A percentile compares a stretch with the other conserved stretches of the same genome.
phyloP scores from a whole-genome alignment of 2,888 invertebrate species.

The Eilema caniola region DNA sequence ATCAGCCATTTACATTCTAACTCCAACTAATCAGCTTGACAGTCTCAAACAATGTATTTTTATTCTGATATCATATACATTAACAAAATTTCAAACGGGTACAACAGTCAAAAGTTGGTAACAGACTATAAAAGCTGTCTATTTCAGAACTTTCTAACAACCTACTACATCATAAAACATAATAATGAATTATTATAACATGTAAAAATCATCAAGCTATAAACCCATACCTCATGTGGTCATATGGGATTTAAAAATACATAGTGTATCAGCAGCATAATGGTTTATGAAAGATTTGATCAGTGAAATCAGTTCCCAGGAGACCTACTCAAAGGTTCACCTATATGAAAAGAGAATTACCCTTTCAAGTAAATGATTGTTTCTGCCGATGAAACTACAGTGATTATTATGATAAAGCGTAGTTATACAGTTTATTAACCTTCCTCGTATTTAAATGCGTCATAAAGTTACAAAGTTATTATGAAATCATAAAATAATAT shows the following conservation, averaged over 20 bases:
- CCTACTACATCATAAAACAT: background rate
- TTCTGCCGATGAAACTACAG: background rate
- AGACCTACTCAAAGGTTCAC: background rate
- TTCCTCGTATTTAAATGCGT: no score
- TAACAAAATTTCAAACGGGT: no score
- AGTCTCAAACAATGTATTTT: no score
- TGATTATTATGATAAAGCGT: no score
- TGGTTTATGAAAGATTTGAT: background rate
- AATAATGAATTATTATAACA: background rate
- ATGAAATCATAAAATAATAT: no score
- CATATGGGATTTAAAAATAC: conserved; percentile 45
- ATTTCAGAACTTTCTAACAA: background rate
- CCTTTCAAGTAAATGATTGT: background rate
- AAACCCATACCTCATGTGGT: conserved; percentile 26
- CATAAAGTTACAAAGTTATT: no score
- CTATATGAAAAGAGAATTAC: no score
- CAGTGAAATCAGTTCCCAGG: background rate
- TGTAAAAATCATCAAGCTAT: background rate
- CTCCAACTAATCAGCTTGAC: no score
- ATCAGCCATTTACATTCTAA: background rate
- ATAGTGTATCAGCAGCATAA: conserved; percentile 47
- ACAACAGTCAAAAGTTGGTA: no score
- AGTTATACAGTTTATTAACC: no score
- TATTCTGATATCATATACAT: no score
- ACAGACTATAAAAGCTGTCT: background rate